These are phyloP conservation scores for Nephrocerus scutellatus DNA, from an alignment of 2,888 invertebrate genomes.

Conservation along the genomic window DNA sequence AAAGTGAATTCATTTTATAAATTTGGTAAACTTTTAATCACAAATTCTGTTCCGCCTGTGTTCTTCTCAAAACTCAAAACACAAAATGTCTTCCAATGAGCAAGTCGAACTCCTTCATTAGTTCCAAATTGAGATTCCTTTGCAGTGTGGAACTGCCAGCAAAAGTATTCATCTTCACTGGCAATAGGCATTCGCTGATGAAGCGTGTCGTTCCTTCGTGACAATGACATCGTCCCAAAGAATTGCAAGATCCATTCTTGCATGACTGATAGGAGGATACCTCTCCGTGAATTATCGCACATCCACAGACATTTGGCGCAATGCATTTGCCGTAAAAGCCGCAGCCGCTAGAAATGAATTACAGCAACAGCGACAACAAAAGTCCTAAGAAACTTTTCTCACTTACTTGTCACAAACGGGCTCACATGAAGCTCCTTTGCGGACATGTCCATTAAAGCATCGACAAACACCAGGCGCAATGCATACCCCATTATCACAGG, in stretches of 20 bases:
- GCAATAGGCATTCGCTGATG: constrained; percentile 36
- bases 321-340: constrained; percentile 41
- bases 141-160: constrained; percentile 36
- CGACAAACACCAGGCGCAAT: constrained; percentile 40
- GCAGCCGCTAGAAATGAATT: constrained; percentile 30
- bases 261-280: constrained; percentile 25
- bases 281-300: constrained; percentile 32
- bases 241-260: constrained; percentile 30
- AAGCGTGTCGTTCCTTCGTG: constrained; percentile 35
- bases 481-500: constrained; percentile 46
- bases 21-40: too few species aligned
- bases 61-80: too few species aligned
- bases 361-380: too few species aligned
- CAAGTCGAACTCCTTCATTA: constrained; percentile 35
- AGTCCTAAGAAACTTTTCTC: too few species aligned
- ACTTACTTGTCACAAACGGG: constrained; percentile 32
- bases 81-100: constrained; percentile 35
- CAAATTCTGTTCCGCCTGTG: too few species aligned
- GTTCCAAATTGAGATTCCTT: constrained; percentile 30
- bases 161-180: constrained; percentile 40
- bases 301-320: constrained; percentile 41
- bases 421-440: constrained; percentile 32
- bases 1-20: too few species aligned
- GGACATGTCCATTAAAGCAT: constrained; percentile 44
- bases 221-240: constrained; percentile 36